These are phyloP conservation scores for Scaptomyza graminum DNA, from an alignment of 1,140 invertebrate genomes.

Conservation along the genomic window DNA sequence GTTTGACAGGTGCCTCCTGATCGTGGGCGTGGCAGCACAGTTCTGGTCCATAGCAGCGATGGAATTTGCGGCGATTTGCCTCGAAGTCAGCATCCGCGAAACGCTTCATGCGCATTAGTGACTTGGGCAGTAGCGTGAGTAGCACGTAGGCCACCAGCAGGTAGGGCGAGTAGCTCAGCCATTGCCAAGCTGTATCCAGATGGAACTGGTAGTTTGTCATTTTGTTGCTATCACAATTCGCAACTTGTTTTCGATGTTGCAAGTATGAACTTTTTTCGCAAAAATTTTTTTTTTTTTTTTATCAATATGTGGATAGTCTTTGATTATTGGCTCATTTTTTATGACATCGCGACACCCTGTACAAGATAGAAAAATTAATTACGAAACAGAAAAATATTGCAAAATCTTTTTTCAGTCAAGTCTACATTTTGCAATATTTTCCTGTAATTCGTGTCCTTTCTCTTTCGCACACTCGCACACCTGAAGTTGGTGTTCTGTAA, in stretches of 20 bases:
- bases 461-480: constrained; percentile 17
- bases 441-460: constrained; percentile 38
- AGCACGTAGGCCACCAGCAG: constrained; percentile 66
- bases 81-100: constrained; percentile 75
- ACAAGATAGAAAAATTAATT: constrained; percentile 13
- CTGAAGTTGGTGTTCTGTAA: constrained; percentile 22
- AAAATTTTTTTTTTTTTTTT: constrained; percentile 23
- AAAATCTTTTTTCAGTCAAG: constrained; percentile 23
- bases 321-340: constrained; percentile 50
- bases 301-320: constrained; percentile 7
- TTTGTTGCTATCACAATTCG: constrained; percentile 41
- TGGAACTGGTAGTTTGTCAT: constrained; percentile 59
- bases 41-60: constrained; percentile 79
- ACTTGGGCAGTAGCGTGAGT: constrained; percentile 74
- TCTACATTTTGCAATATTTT: constrained; percentile 16
- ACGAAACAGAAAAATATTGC: constrained; percentile 33
- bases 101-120: constrained; percentile 63
- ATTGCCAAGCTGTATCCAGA: constrained; percentile 59
- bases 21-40: constrained; percentile 63
- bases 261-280: constrained; percentile 40
- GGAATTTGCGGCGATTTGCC: constrained; percentile 66
- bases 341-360: constrained; percentile 63
- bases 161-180: constrained; percentile 58
- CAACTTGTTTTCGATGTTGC: constrained; percentile 47
- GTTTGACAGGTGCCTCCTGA: constrained; percentile 50